Evolutionary conservation across 1,140 invertebrate genomes (phyloP).

Genomic region (Phocides pigmalion): DNA sequence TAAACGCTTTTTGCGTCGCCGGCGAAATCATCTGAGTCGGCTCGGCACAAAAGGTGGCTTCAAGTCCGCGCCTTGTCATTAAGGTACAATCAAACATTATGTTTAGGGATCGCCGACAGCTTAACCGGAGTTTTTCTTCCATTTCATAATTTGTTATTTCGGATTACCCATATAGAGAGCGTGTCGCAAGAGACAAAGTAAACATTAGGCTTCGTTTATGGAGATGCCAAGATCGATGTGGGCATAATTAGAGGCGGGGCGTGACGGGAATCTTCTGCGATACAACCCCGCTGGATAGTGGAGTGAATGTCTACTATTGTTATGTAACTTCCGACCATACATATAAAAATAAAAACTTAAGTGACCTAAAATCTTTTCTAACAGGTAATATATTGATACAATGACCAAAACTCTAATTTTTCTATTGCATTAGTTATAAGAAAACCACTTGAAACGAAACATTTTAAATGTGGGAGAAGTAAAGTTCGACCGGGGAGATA

Average conservation of each 20-base stretch:
- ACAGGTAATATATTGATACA: too few species aligned
- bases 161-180: conserved; percentile 66
- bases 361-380: too few species aligned
- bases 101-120: conserved; percentile 81
- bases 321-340: too few species aligned
- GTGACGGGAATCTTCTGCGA: neutral
- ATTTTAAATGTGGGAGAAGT: too few species aligned
- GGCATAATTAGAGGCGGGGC: conserved; percentile 41
- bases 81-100: conserved; percentile 80
- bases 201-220: conserved; percentile 58
- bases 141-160: conserved; percentile 81
- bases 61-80: conserved; percentile 80
- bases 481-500: too few species aligned
- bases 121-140: conserved; percentile 78
- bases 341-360: too few species aligned
- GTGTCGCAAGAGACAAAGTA: conserved; percentile 77
- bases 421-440: too few species aligned
- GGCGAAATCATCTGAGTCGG: conserved; percentile 59
- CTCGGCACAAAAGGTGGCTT: conserved; percentile 74
- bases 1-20: conserved; percentile 46
- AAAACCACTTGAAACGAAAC: too few species aligned
- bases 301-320: too few species aligned
- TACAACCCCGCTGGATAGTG: too few species aligned
- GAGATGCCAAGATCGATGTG: neutral
- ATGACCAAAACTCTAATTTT: too few species aligned